Base-by-base conservation (phyloP, 2,888 invertebrate species). In the Macaria notata region DNA sequence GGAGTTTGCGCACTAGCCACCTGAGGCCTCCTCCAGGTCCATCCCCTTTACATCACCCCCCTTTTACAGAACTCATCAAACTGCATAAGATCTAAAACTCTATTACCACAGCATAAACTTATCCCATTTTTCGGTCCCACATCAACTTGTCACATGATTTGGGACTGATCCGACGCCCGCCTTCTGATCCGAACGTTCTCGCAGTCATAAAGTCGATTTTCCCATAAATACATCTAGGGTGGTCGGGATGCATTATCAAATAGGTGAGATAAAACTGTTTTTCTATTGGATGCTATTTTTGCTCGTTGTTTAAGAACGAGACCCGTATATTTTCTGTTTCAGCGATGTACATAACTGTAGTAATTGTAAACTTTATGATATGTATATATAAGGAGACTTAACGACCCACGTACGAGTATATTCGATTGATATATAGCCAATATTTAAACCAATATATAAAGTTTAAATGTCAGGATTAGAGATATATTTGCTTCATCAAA, bases 1-100 rank as follows among this genome's bases (percentile, higher is more conserved):
- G 8, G 19, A 7, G 6, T 55, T 49, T 46, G 55, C 49, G 46
- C 4, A 36, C 8, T 42, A 45, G 33, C 45, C 55, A 51, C 55
- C 38, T 4, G 9, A 29, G 7, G 4, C 29, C 33, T 38, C 2
- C 31, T 29, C 51, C 46, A 38, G 30, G 45, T 5, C 29, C 33
- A 9, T 8, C 42, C 19, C 9, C 52, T 31, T 39, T 31, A 3
- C 4, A 9, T 9, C 49, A 46, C 29, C 46, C 36, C 31, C 51
- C 38, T 38, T 8, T 19, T 38, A 8, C 38, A 5, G 8, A 5
- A 5, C 38, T 38, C 38, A 38, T 7, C 6, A 38, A 38, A 38
- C 6, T 38, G 8, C 38, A 38, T 5, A 38, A 7, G 8, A 38
- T 8, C 38, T 38, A 38, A 38, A 38, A 8, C 38, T 38, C 8